phyloP scores from a whole-genome alignment of 2,797 vertebrate genomes.

The Enteromius unitaeniatus region DNA sequence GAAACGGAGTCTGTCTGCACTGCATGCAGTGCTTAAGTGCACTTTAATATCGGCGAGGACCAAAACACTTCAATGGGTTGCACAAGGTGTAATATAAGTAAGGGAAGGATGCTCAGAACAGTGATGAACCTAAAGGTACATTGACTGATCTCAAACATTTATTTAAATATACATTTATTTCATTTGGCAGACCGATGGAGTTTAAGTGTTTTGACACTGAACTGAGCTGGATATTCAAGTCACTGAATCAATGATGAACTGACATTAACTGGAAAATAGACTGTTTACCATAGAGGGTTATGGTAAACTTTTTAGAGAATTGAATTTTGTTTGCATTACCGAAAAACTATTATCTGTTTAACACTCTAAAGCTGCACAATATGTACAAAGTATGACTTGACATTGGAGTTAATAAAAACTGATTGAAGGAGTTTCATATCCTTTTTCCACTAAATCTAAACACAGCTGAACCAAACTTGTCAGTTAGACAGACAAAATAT shows the following conservation, averaged over 20 bases:
- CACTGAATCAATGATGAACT: neutral
- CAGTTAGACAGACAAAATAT: neutral
- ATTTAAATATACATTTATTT: constrained; percentile 1
- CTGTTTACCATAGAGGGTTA: too few relatives aligned
- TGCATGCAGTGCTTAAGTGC: constrained; percentile 56
- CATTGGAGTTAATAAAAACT: neutral
- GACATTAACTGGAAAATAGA: too few relatives aligned
- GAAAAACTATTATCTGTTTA: too few relatives aligned
- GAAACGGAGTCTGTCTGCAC: constrained; percentile 56
- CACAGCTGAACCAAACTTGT: neutral
- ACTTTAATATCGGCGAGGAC: constrained; percentile 52
- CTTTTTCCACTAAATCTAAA: neutral
- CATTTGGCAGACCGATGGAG: neutral
- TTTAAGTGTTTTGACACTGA: neutral
- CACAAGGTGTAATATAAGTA: constrained; percentile 23
- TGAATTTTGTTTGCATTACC: too few relatives aligned
- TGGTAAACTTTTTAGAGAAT: too few relatives aligned
- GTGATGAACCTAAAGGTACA: neutral
- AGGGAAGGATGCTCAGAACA: neutral
- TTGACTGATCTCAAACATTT: neutral
- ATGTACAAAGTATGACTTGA: neutral
- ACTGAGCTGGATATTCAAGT: neutral
- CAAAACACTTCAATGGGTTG: constrained; percentile 13
- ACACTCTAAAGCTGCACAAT: too few relatives aligned
- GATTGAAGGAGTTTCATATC: neutral